Evolutionary conservation across 2,888 invertebrate genomes (phyloP).

Genomic region (Tryphoninae sp.): DNA sequence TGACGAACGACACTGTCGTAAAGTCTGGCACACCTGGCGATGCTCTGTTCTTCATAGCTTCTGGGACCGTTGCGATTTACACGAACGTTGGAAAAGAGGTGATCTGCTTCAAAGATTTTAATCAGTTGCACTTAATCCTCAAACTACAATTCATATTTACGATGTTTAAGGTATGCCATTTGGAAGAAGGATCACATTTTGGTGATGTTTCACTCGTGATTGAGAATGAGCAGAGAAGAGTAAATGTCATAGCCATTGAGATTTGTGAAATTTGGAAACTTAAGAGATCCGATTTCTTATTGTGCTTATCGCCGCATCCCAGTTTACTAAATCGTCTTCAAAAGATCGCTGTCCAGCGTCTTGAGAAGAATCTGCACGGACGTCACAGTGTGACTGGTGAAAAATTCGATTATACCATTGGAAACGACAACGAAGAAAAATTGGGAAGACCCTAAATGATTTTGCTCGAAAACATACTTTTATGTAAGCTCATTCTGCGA

Average conservation of each 20-base stretch:
- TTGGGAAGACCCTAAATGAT: too few species aligned
- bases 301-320: conserved; percentile 78
- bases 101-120: conserved; percentile 5
- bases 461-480: too few species aligned
- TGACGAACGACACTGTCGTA: conserved; percentile 80
- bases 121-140: too few species aligned
- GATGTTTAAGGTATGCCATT: conserved; percentile 80
- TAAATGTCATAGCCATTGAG: conserved; percentile 81
- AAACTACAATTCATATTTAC: conserved; percentile 17
- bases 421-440: too few species aligned
- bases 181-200: conserved; percentile 82
- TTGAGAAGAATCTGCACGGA: conserved; percentile 64
- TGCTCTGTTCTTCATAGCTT: conserved; percentile 79
- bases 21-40: conserved; percentile 77
- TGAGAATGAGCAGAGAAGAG: conserved; percentile 78
- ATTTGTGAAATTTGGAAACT: conserved; percentile 80
- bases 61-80: conserved; percentile 81
- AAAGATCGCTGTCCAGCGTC: conserved; percentile 71
- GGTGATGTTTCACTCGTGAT: conserved; percentile 81
- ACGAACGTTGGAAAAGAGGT: conserved; percentile 80
- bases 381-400: background rate
- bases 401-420: background rate
- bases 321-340: conserved; percentile 76
- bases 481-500: too few species aligned
- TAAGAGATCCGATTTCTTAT: conserved; percentile 78